These are phyloP conservation scores for Serinus canaria DNA, from an alignment of 2,113 vertebrate genomes.

Conservation along the genomic window DNA sequence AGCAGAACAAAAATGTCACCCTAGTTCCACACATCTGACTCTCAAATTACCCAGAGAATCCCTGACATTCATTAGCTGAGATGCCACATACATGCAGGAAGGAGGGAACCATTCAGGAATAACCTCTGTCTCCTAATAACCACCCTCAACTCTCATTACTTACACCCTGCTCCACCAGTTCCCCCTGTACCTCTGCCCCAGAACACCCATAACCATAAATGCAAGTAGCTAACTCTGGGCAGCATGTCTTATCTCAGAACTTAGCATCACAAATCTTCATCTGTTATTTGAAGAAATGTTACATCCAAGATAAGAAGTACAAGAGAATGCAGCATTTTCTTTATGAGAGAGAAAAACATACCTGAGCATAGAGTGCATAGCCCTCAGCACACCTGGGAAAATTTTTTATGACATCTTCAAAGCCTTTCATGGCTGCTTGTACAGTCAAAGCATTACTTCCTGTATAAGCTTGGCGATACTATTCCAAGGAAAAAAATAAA, in stretches of 20 bases:
- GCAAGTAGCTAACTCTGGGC: not conserved
- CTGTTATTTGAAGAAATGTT: not conserved
- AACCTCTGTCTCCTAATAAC: not conserved
- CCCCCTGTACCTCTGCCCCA: not conserved
- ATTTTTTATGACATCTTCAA: slow-evolving; percentile 93
- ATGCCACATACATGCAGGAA: not conserved
- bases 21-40: not conserved
- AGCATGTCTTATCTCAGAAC: not conserved
- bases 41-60: not conserved
- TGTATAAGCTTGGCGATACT: slow-evolving; percentile 99
- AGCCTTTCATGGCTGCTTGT: slow-evolving; percentile 94
- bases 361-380: slow-evolving; percentile 97
- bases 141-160: not conserved
- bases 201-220: not conserved
- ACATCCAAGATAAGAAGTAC: not conserved
- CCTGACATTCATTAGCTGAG: not conserved
- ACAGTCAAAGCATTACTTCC: slow-evolving; percentile 92
- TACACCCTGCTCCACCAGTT: not conserved
- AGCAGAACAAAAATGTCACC: not conserved
- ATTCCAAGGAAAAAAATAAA: not conserved
- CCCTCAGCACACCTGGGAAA: slow-evolving; percentile 96
- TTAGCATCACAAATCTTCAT: not conserved
- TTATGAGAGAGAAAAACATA: slow-evolving; percentile 50
- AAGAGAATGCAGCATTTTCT: not conserved
- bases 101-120: not conserved